Percentiles rank a stretch among this genome's conserved stretches.
Conservation (phyloP, 2,113 vertebrate species). For the Oostethus manadensis region DNA sequence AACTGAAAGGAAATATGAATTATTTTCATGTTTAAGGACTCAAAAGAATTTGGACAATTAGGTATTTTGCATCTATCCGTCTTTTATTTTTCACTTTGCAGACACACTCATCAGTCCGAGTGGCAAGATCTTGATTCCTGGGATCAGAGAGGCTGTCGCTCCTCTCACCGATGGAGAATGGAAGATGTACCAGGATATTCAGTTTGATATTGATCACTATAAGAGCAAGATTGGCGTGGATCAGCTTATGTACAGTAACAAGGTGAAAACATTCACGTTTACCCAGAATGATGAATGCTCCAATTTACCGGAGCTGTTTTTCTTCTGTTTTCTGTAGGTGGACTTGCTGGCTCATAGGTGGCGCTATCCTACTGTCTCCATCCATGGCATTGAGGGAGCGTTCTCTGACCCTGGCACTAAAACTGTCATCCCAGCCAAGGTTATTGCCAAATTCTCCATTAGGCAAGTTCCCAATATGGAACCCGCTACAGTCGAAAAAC, state of each 20-base stretch:
- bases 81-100: constrained; percentile 36
- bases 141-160: constrained; percentile 77
- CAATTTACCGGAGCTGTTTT: not conserved
- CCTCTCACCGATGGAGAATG: constrained; percentile 77
- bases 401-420: constrained; percentile 81
- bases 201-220: constrained; percentile 79
- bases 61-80: too few species aligned
- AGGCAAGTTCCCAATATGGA: constrained; percentile 86
- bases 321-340: constrained; percentile 66
- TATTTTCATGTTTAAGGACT: too few species aligned
- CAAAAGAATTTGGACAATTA: too few species aligned
- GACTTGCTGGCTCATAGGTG: constrained; percentile 84
- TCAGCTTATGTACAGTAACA: constrained; percentile 79
- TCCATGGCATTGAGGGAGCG: constrained; percentile 88
- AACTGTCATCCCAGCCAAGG: constrained; percentile 87
- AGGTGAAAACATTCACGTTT: constrained; percentile 65
- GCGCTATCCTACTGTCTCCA: constrained; percentile 83
- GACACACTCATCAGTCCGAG: constrained; percentile 81
- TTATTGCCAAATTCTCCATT: constrained; percentile 89
- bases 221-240: constrained; percentile 70
- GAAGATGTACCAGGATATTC: constrained; percentile 71
- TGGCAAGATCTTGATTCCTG: constrained; percentile 83
- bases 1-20: too few species aligned
- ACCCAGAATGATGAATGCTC: not conserved
- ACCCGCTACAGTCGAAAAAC: constrained; percentile 71